These are phyloP conservation scores for Brachyhypopomus occidentalis DNA, from an alignment of 2,113 vertebrate species.

Conservation along the genomic window DNA sequence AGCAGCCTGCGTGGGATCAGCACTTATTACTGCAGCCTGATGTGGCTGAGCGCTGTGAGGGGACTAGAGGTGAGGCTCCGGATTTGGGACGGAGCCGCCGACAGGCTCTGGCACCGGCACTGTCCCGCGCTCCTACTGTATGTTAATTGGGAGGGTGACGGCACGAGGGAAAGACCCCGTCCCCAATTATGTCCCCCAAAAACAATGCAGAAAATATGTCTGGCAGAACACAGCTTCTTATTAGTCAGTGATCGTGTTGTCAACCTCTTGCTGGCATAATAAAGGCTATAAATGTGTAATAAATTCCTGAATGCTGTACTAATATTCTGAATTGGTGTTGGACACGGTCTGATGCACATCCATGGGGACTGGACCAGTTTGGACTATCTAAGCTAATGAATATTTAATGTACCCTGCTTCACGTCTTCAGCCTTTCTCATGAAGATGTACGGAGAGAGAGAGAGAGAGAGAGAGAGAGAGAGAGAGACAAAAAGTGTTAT, in stretches of 20 bases:
- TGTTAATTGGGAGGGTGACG: constrained; percentile 25
- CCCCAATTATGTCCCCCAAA: constrained; percentile 31
- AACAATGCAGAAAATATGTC: constrained; percentile 14
- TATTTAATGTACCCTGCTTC: constrained; percentile 44
- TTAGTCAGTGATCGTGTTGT: constrained; percentile 25
- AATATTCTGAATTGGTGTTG: constrained; percentile 48
- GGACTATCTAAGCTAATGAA: constrained; percentile 50
- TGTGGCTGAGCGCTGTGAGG: neutral
- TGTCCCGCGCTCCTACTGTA: neutral
- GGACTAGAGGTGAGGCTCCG: constrained; percentile 13
- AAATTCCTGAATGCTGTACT: constrained; percentile 40
- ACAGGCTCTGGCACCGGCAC: neutral
- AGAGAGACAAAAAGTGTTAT: constrained; percentile 5
- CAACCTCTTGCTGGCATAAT: neutral
- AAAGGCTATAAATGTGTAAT: constrained; percentile 35
- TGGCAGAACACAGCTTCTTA: constrained; percentile 6
- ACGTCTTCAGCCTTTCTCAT: constrained; percentile 23
- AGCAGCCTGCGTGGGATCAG: constrained; percentile 13
- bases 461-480: neutral
- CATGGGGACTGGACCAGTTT: constrained; percentile 36
- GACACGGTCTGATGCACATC: constrained; percentile 33
- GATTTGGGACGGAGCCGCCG: constrained; percentile 20
- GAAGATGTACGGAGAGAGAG: neutral
- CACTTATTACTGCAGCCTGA: constrained; percentile 2
- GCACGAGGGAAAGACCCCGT: neutral